Evolutionary conservation across 2,888 invertebrate species (phyloP), one percentile per base, ranked within the genome.

Genomic region (Crossocerus cetratus): DNA sequence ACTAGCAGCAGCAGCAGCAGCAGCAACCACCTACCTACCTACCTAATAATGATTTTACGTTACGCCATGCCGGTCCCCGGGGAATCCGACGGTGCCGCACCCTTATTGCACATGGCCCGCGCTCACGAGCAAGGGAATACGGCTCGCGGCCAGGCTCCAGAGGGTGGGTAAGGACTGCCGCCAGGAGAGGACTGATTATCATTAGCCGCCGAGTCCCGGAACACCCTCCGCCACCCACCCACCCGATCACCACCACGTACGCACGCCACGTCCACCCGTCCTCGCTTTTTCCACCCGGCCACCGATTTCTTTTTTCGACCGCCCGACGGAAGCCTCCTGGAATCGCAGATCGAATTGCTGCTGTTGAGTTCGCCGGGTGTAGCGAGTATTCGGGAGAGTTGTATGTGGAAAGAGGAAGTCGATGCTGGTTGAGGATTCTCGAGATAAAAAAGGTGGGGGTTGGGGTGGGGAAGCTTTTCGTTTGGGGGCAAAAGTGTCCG

Each of bases 11-110:
- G 32, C 11, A 32, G 32, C 32, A 32, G 32, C 84, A 84, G 49
- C 49, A 49, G 16, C 84, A 84, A 84, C 85, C 77, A 84, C 81
- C 85, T 79, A 83, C 82, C 86, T 82, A 86, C 86, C 87, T 87
- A 88, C 86, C 89, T 90, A 89, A 90, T 90, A 90, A 90, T 90
- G 90, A 90, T 90, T 90, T 90, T 89, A 90, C 90, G 90, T 90
- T 89, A 88, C 88, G 89, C 89, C 89, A 88, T 85, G 87, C 86
- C 84, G 84, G 84, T 88, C 90, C 89, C 90, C 81, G 82, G 90
- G 90, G 90, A 89, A 88, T 88, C 86, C 86, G 85, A 83, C 84
- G 83, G 83, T 86, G 90, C 88, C 89, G 88, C 90, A 86, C 90
- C 90, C 90, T 90, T 86, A 85, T 86, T 89, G 90, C 90, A 90